These are phyloP conservation scores for Vanacampus margaritifer DNA, from an alignment of 2,113 vertebrate genomes.

Conservation along the genomic window DNA sequence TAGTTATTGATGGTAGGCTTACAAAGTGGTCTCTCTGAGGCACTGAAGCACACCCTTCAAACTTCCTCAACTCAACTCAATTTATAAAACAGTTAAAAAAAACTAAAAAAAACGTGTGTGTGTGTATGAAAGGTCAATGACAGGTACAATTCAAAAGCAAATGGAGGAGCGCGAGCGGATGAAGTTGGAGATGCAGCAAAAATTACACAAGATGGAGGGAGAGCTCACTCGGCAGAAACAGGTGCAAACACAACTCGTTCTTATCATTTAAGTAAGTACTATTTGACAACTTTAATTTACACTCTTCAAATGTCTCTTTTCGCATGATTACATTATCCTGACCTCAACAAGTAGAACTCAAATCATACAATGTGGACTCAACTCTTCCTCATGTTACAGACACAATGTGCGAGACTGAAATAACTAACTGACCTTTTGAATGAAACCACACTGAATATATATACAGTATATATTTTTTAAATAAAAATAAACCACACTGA, in stretches of 20 bases:
- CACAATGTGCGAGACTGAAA: not conserved
- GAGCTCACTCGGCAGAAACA: constrained; percentile 72
- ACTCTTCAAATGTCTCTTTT: not conserved
- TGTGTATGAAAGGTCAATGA: constrained; percentile 57
- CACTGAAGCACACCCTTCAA: too few species aligned
- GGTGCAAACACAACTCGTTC: constrained; percentile 50
- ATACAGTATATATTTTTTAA: too few species aligned
- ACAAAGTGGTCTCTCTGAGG: too few species aligned
- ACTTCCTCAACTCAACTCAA: too few species aligned
- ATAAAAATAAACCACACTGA: not conserved
- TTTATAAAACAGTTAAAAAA: too few species aligned
- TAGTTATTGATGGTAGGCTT: too few species aligned
- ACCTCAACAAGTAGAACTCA: not conserved
- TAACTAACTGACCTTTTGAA: not conserved
- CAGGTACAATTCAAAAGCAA: constrained; percentile 54
- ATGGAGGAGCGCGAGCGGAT: constrained; percentile 66
- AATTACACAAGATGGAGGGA: constrained; percentile 66
- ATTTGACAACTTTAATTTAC: not conserved
- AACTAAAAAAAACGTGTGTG: not conserved
- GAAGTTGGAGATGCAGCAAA: constrained; percentile 64
- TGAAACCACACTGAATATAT: not conserved
- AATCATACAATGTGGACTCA: not conserved
- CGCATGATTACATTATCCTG: not conserved
- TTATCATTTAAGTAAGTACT: not conserved
- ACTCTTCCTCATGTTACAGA: not conserved